A percentile compares a stretch with the other conserved stretches of the same genome.
phyloP scores from a whole-genome alignment of 2,113 vertebrate species.

The Serilophus lunatus region DNA sequence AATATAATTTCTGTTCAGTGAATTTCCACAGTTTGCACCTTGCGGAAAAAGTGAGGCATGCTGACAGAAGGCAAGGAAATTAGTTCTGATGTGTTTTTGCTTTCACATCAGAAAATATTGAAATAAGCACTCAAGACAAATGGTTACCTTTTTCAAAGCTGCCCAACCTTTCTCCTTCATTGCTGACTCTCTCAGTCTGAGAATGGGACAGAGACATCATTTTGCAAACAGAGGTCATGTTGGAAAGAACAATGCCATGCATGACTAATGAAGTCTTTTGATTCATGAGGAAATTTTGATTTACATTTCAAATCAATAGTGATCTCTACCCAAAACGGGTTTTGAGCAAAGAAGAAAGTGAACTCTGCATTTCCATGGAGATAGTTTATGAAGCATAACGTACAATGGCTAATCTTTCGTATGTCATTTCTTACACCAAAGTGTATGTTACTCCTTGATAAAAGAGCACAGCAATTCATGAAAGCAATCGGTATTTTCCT shows the following conservation, averaged over 20 bases:
- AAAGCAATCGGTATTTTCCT: background rate
- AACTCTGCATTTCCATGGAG: slow-evolving; percentile 46
- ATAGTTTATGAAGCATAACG: slow-evolving; percentile 25
- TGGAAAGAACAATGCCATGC: slow-evolving; percentile 37
- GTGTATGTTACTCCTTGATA: background rate
- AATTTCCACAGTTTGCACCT: background rate
- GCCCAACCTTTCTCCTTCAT: slow-evolving; percentile 19
- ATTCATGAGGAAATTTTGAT: slow-evolving; percentile 56
- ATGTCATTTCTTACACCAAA: background rate
- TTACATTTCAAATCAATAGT: slow-evolving; percentile 65
- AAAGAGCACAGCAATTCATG: background rate
- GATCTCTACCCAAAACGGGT: slow-evolving; percentile 25
- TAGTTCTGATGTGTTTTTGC: slow-evolving; percentile 29
- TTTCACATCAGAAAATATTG: slow-evolving; percentile 55
- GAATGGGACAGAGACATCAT: slow-evolving; percentile 32
- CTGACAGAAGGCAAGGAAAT: slow-evolving; percentile 44
- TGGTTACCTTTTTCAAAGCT: slow-evolving; percentile 45
- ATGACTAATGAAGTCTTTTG: slow-evolving; percentile 54
- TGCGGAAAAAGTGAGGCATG: background rate
- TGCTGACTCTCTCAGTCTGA: background rate
- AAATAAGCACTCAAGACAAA: slow-evolving; percentile 56
- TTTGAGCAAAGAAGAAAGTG: slow-evolving; percentile 29
- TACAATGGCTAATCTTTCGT: background rate
- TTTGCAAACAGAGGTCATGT: slow-evolving; percentile 50
- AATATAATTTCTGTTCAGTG: background rate